phyloP scores from a whole-genome alignment of 64 coral and sea anemone species.

The Actinia tenebrosa region DNA sequence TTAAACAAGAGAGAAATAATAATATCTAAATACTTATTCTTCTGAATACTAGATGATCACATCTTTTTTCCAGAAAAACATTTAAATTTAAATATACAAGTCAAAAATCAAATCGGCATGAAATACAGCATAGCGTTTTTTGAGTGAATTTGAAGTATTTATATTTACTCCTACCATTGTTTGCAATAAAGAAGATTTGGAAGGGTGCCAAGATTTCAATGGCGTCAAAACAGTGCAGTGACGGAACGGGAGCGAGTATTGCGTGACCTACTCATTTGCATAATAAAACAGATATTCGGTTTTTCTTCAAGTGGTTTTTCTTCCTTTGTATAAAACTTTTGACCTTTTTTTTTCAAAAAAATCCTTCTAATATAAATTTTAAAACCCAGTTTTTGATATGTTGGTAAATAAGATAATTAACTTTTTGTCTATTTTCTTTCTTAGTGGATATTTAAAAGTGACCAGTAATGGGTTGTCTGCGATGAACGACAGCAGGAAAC shows the following conservation, averaged over 20 bases:
- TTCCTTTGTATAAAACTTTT: no score
- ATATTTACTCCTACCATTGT: not conserved
- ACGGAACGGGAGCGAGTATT: no score
- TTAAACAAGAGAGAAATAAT: no score
- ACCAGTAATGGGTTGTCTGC: not conserved
- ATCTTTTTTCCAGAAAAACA: no score
- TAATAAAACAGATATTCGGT: no score
- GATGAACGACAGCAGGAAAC: not conserved
- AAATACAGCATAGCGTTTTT: not conserved
- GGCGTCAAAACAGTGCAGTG: not conserved
- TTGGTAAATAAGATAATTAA: not conserved
- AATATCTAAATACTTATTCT: no score
- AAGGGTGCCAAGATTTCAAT: not conserved
- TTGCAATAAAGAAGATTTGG: not conserved
- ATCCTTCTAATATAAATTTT: no score
- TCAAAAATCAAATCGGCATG: not conserved
- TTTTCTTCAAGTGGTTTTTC: no score
- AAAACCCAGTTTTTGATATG: no score
- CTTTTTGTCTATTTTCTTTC: not conserved
- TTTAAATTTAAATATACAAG: not conserved
- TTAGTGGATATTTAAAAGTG: not conserved
- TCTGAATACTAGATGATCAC: no score
- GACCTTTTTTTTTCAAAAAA: no score
- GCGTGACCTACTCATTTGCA: no score
- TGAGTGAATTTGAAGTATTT: not conserved